Base-by-base conservation (phyloP, 2,888 invertebrate species). In the Scaptomyza flava region DNA sequence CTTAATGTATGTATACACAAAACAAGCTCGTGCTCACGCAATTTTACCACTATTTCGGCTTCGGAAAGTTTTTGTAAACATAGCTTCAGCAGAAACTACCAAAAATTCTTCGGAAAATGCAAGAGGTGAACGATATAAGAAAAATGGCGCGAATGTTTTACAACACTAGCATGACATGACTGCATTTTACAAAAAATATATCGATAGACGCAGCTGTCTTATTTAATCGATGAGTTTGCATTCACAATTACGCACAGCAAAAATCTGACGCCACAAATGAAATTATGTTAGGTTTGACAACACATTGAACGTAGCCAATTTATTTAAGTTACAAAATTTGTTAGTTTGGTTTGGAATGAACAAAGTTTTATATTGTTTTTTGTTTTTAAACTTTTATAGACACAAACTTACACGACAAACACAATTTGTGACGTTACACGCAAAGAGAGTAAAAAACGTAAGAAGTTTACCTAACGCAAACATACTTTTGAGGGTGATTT, bases 81-180 rank as follows among this genome's bases (percentile, higher is more conserved):
- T 63, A 31, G 54, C 20, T 23, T 27, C 6, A 5, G 20, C n/a
- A 14, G 54, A 66, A 66, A 20, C 41, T 17, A 41, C 17, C 20
- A n/a, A 64, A 56, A 52, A 53, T 58, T 61, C 17, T 27, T 46
- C 54, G 30, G 50, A 33, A 59, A 74, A 77, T 46, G 62, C 67
- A 72, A 23, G 45, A 17, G 50, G 12, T n/a, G 41, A 54, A 54
- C 31, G 60, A 47, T 38, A 58, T 36, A 30, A 36, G 67, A 64
- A 75, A 74, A 75, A 77, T 67, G 78, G 74, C 74, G 74, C 74
- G 74, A 77, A 75, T n/a, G 78, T 60, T 77, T 72, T 72, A n/a
- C 74, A 75, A 68, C 74, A 75, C 74, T 75, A n/a, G 1, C 23
- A 20, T 9, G 12, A 43, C 42, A 51, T 27, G 23, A 38, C 1